phyloP scores from a whole-genome alignment of 2,797 vertebrate species.

The Enteromius mattozi region DNA sequence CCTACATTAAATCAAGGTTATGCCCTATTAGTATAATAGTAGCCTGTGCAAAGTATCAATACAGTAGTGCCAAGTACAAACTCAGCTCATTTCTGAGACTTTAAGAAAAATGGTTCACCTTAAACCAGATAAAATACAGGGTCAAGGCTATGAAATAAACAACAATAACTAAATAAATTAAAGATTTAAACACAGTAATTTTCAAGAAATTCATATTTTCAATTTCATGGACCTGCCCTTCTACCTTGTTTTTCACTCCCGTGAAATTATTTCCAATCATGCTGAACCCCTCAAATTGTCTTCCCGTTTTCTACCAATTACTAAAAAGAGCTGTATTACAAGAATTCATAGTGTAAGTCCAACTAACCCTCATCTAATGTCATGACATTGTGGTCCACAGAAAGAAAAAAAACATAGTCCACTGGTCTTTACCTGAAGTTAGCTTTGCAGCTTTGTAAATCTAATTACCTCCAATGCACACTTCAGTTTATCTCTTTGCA shows the following conservation, averaged over 20 bases:
- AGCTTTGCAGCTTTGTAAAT: conserved; percentile 78
- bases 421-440: conserved; percentile 69
- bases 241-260: conserved; percentile 39
- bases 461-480: conserved; percentile 98
- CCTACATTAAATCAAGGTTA: conserved; percentile 12
- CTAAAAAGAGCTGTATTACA: conserved; percentile 9
- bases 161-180: background rate
- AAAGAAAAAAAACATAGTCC: conserved; percentile 62
- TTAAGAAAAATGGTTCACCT: background rate
- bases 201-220: background rate
- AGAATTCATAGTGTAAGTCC: conserved; percentile 24
- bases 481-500: conserved; percentile 96
- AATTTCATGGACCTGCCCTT: conserved; percentile 13
- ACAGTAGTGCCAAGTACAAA: background rate
- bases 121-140: background rate
- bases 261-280: conserved; percentile 51
- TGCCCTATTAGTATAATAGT: background rate
- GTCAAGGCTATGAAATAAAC: background rate
- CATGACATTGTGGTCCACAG: conserved; percentile 45
- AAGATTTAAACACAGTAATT: background rate
- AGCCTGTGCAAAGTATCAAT: conserved; percentile 4
- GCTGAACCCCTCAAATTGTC: conserved; percentile 42
- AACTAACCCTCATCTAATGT: conserved; percentile 41
- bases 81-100: background rate
- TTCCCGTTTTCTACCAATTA: conserved; percentile 4